Base-by-base conservation (phyloP, 2,797 vertebrate species). In the Coilia nasus region DNA sequence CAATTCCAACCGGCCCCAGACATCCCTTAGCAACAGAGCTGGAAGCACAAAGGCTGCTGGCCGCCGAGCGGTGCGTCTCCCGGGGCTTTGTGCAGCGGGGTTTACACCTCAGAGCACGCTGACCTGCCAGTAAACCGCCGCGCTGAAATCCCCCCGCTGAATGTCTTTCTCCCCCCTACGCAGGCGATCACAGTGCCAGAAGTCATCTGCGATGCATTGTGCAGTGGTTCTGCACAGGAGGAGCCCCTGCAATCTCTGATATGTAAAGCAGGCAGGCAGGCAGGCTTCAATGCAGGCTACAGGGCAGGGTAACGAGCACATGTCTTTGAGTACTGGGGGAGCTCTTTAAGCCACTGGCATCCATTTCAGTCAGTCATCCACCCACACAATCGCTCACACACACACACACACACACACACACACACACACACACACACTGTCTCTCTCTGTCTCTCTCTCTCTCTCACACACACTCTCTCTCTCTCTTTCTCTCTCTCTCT, bases 121-220 rank as follows among this genome's bases (percentile, higher is more conserved):
- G 41, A 78, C 71, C 71, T 78, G 71, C 71, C 71, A 78, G 35
- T 17, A 78, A 78, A 35, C 71, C 35, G 31, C 35, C 71, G 31
- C 1, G 4, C 71, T n/a, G 17, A 44, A 78, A 21, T 19, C 35
- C 67, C 71, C 71, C 21, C n/a, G n/a, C n/a, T n/a, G n/a, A n/a
- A 78, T 44, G 31, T 17, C 71, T 44, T 31, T 44, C 31, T 78
- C 31, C 35, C 19, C 35, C 35, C 35, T 5, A 21, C 7, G 71
- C 71, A 78, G 71, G 71, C 31, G 44, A 41, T 44, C 71, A 41
- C 15, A 44, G 71, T 12, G 35, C 71, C 71, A 78, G 71, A 35
- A 78, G 35, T 21, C 71, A 41, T 78, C 71, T 44, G 71, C 71
- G 31, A 41, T 44, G 71, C 71, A 78, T 78, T 78, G 71, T 21